Percentiles rank a stretch among this genome's conserved stretches.
Conservation (phyloP, 2,113 vertebrate genomes). For the Hippocampus zosterae region DNA sequence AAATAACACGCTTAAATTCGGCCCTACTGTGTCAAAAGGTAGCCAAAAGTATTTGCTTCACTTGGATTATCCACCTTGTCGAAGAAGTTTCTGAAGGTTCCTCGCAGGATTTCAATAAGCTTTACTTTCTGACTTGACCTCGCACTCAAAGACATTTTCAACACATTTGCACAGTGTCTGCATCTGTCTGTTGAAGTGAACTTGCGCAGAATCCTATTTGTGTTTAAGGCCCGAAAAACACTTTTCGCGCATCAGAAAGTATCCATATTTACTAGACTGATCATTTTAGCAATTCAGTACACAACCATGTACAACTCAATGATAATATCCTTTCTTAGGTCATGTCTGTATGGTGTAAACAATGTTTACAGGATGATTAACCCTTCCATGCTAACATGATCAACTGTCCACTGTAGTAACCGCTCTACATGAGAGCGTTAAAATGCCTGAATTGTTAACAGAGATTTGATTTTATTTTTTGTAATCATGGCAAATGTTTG, state of each 20-base stretch:
- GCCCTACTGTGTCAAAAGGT: neutral
- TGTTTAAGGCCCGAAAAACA: neutral
- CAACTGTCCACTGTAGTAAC: too few species aligned
- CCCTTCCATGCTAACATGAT: too few species aligned
- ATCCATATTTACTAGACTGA: neutral
- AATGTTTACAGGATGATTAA: neutral
- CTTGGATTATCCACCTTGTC: neutral
- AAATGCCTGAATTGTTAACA: neutral
- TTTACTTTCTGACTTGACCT: neutral
- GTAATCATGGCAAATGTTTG: neutral
- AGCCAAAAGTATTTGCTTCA: neutral
- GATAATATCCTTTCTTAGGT: neutral
- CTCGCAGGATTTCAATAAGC: neutral
- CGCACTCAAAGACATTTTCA: neutral
- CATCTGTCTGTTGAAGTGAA: neutral
- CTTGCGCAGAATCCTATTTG: neutral
- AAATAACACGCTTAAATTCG: too few species aligned
- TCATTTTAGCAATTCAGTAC: neutral
- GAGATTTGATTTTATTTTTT: neutral
- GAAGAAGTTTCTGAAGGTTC: neutral
- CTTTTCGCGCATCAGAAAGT: neutral
- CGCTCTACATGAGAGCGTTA: too few species aligned
- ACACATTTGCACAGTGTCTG: neutral
- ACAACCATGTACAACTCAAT: neutral
- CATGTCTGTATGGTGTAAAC: neutral